Evolutionary conservation across 2,888 invertebrate genomes (phyloP).

Genomic region (Muscina levida): DNA sequence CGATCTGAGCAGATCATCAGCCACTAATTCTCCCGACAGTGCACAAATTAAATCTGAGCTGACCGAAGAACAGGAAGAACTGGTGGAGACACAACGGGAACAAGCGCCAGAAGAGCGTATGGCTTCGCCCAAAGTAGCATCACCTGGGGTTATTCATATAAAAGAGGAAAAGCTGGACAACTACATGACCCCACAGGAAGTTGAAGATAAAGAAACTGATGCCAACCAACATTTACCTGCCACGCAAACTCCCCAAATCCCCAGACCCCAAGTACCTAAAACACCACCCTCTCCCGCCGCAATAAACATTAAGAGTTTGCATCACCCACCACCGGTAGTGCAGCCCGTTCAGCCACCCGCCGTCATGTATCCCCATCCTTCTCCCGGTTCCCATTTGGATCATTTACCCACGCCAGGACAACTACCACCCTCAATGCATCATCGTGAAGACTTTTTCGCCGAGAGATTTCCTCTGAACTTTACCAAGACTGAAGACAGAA

Average conservation of each 20-base stretch:
- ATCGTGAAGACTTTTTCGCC: conserved; percentile 77
- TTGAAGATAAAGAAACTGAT: conserved; percentile 45
- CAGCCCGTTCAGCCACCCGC: conserved; percentile 77
- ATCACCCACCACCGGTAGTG: conserved; percentile 80
- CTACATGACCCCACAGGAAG: conserved; percentile 67
- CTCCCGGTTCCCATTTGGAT: conserved; percentile 80
- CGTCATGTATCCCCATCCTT: conserved; percentile 79
- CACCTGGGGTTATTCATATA: conserved; percentile 73
- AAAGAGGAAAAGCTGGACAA: conserved; percentile 75
- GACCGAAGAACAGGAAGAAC: conserved; percentile 66
- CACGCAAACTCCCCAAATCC: conserved; percentile 50
- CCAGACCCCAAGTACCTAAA: conserved; percentile 58
- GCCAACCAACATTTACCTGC: not conserved
- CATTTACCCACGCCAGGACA: conserved; percentile 77
- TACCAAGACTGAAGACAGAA: conserved; percentile 75
- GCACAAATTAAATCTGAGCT: conserved; percentile 71
- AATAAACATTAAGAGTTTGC: conserved; percentile 73
- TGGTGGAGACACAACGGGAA: not conserved
- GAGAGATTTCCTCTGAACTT: conserved; percentile 77
- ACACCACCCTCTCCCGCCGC: conserved; percentile 49
- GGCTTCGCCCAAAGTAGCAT: conserved; percentile 14
- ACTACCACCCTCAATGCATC: conserved; percentile 75
- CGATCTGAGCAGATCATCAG: conserved; percentile 76
- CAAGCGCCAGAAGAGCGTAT: not conserved
- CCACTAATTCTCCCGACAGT: conserved; percentile 72